A percentile compares a stretch with the other conserved stretches of the same genome.
Evolutionary conservation across 2,113 vertebrate genomes (phyloP).

Genomic region (Vireo altiloquus): DNA sequence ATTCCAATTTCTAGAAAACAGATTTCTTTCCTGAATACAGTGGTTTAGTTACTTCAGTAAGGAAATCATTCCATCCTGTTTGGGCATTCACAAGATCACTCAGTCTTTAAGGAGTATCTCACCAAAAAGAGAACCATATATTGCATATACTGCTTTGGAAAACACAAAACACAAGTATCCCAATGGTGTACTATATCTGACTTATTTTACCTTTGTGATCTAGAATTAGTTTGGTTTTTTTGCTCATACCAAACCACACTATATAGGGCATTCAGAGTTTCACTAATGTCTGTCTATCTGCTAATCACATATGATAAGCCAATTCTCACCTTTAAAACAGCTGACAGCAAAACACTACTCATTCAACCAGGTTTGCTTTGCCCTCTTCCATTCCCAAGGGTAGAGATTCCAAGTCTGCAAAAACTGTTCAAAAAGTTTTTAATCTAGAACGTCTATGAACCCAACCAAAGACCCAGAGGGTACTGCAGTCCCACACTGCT

Average conservation of each 20-base stretch:
- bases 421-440: background rate
- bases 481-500: background rate
- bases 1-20: background rate
- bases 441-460: background rate
- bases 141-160: background rate
- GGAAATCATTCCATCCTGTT: background rate
- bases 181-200: background rate
- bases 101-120: background rate
- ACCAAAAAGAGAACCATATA: background rate
- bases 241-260: background rate
- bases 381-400: background rate
- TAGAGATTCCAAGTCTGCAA: background rate
- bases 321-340: background rate
- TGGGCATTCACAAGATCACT: background rate
- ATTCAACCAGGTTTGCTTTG: background rate
- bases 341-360: background rate
- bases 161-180: background rate
- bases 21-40: background rate
- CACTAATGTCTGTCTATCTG: background rate
- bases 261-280: background rate
- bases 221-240: background rate
- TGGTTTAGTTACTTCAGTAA: background rate
- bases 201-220: background rate
- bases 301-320: background rate
- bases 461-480: background rate